phyloP scores from a whole-genome alignment of 1,140 invertebrate species.

The Hyles vespertilio region DNA sequence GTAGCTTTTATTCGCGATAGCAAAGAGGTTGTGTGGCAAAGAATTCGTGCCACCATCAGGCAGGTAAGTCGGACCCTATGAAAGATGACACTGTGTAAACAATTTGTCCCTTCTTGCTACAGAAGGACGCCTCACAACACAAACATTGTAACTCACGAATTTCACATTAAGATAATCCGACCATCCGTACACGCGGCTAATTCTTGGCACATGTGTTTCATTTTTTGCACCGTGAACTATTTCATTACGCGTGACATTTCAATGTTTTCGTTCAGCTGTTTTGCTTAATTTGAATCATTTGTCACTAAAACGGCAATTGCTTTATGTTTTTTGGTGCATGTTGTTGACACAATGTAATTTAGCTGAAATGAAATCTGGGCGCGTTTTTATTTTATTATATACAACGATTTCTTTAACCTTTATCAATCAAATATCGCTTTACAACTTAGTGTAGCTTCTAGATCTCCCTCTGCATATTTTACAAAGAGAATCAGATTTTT shows the following conservation, averaged over 20 bases:
- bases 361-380: too few relatives aligned
- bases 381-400: too few relatives aligned
- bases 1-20: background rate
- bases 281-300: background rate
- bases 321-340: too few relatives aligned
- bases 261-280: slow-evolving; percentile 15
- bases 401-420: too few relatives aligned
- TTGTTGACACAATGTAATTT: too few relatives aligned
- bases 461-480: too few relatives aligned
- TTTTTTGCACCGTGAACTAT: slow-evolving; percentile 68
- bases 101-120: slow-evolving; percentile 62
- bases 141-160: slow-evolving; percentile 70
- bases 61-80: slow-evolving; percentile 52
- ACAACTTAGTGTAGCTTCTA: too few relatives aligned
- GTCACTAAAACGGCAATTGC: too few relatives aligned
- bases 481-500: too few relatives aligned
- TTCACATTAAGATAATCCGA: slow-evolving; percentile 67
- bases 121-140: slow-evolving; percentile 54
- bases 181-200: slow-evolving; percentile 60
- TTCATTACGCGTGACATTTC: slow-evolving; percentile 56
- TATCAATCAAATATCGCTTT: too few relatives aligned
- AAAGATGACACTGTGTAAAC: slow-evolving; percentile 68
- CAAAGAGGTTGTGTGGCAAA: slow-evolving; percentile 4
- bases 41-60: slow-evolving; percentile 25
- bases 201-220: slow-evolving; percentile 57